Evolutionary conservation across 2,888 invertebrate genomes (phyloP), one percentile per base, ranked within the genome.

Genomic region (Pterostichus niger): DNA sequence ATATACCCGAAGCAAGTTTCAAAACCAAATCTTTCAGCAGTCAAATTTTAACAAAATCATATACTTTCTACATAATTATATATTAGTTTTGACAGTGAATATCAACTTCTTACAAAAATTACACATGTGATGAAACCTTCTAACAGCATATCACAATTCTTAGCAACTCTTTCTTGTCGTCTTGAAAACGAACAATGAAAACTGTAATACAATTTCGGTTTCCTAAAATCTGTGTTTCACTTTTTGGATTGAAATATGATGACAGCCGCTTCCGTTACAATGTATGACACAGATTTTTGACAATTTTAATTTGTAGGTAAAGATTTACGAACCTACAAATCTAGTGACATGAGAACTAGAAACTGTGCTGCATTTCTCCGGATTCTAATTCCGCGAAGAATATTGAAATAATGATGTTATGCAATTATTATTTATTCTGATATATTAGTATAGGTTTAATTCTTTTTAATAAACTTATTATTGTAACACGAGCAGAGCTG

Each of bases 31-130:
- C 35, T 64, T 64, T 64, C 52, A 49, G 24, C 49, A 49, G 49
- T 49, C 44, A 49, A 73, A 73, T 49, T 75, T 75, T 2, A 3
- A 13, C 15, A 75, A 75, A 75, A 75, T 52, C 75, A 13, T 75
- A 75, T 75, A 75, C 75, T 75, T 75, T 75, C 75, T 75, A 49
- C 75, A 52, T 75, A 75, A 75, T 75, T 52, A 75, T 49, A 75
- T 13, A 49, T 75, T 52, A 24, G 31, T 33, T 64, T 52, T 75
- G 44, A 75, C 75, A 44, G 46, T 46, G 46, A 44, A 73, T 73
- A 49, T 52, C 46, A 33, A 31, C 52, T 75, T 75, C 24, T 75
- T 75, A 52, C 11, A 49, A 75, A 52, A 75, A 75, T 75, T 75
- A 75, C 75, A 52, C 49, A 73, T 24, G 71, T 71, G 64, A 64